Evolutionary conservation across 92 coral and sea anemone species (phyloP), one percentile per base, ranked within the genome.

Genomic region (Paragorgia papillata): DNA sequence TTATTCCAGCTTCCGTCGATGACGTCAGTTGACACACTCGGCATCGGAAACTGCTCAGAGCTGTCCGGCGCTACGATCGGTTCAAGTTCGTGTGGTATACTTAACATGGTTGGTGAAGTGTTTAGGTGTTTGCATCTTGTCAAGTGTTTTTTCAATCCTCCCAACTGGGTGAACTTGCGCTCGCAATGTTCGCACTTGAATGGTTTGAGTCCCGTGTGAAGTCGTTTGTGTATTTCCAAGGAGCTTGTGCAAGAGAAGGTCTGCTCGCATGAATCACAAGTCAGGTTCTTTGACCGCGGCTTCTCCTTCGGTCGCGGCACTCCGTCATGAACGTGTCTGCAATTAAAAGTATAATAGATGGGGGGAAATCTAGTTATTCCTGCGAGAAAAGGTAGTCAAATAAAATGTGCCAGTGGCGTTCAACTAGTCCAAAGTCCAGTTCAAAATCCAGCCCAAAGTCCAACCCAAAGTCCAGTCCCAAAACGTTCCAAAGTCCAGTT

Each of bases 121-220:
- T n/a, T n/a, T n/a, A n/a, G n/a, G n/a, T n/a, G n/a, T 7, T 68
- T 68, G 25, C 75, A 68, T 1, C 39, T 68, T 5, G 58, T 32
- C 33, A 68, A 13, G 37, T 68, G 75, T 68, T 57, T 68, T 49
- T 68, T 68, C 59, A 68, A 44, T 4, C 54, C 48, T 13, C 73
- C 50, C 35, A 27, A 26, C n/a, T 68, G 75, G 7, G 75, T 68
- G 25, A 68, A 68, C 20, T 37, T 48, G 4, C 48, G 13, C 26
- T 29, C 31, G 35, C 75, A 68, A 68, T 44, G 54, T 25, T 68
- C 75, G 17, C 75, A 68, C 32, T 44, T 68, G 75, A 68, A 48
- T 29, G 75, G 59, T 41, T 48, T 68, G 3, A 68, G 24, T 22
- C 58, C 75, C 5, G 7, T 12, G 41, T 68, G 75, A 28, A 18